These are phyloP conservation scores for Heterotis niloticus DNA, from an alignment of 2,113 vertebrate species.

Conservation along the genomic window DNA sequence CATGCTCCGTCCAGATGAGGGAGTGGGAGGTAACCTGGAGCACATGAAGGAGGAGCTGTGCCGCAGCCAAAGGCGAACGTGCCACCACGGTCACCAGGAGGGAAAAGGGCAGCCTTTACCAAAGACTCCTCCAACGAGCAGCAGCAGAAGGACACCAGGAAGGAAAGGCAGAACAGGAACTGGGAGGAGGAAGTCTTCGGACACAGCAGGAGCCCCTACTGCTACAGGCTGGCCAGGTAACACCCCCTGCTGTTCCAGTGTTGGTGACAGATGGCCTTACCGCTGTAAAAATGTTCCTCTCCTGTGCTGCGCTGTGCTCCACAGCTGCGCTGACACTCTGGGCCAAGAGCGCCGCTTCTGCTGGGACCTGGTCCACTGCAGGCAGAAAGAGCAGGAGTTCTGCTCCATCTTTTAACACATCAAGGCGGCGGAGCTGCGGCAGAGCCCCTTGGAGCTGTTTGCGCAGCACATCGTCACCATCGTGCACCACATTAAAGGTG, in stretches of 20 bases:
- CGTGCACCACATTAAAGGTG: conserved; percentile 96
- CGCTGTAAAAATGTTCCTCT: neutral
- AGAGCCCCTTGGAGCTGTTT: conserved; percentile 90
- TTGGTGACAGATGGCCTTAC: no score
- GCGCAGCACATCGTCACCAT: conserved; percentile 97
- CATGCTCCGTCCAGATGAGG: conserved; percentile 72
- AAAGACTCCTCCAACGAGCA: conserved; percentile 73
- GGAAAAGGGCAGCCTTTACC: conserved; percentile 64
- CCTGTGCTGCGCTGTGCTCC: neutral
- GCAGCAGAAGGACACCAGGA: conserved; percentile 85
- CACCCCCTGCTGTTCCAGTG: no score
- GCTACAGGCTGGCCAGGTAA: conserved; percentile 1
- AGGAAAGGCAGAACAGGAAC: conserved; percentile 63
- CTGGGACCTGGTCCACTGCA: conserved; percentile 78
- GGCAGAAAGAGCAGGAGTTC: conserved; percentile 89
- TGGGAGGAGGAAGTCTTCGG: neutral
- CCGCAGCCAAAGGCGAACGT: conserved; percentile 80
- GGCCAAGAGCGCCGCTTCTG: conserved; percentile 79
- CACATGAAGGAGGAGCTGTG: conserved; percentile 78
- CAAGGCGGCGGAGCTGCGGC: conserved; percentile 82
- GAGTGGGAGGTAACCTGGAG: conserved; percentile 68
- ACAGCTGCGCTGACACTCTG: conserved; percentile 77
- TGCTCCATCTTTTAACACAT: conserved; percentile 95
- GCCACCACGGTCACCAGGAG: conserved; percentile 68
- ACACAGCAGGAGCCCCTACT: neutral